Evolutionary conservation across 2,797 vertebrate species (phyloP).

Genomic region (Rallus crepitans): DNA sequence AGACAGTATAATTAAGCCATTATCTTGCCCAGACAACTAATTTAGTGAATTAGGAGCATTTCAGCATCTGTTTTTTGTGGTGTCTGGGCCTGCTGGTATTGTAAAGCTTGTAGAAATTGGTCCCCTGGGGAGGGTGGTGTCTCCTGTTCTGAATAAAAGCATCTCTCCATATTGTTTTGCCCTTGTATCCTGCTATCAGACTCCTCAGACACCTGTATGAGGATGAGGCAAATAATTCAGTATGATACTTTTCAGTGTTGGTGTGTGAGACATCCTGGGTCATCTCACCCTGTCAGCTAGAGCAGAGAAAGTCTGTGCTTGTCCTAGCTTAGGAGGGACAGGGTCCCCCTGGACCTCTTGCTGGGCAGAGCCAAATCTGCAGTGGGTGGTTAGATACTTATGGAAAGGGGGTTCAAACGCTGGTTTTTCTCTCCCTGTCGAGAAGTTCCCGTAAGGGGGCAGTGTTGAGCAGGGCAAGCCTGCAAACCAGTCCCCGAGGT

Average conservation of each 20-base stretch:
- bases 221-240: background rate
- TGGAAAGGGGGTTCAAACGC: background rate
- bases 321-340: background rate
- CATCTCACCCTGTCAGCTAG: background rate
- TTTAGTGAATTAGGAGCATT: background rate
- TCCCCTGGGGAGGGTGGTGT: background rate
- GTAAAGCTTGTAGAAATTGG: background rate
- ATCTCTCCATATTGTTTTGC: rapidly evolving
- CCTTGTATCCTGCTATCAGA: background rate
- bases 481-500: rapidly evolving
- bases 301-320: background rate
- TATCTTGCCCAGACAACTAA: background rate
- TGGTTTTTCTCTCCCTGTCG: background rate
- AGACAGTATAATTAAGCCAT: background rate
- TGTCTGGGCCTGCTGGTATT: background rate
- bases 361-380: background rate
- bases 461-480: background rate
- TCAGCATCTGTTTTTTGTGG: background rate
- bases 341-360: background rate
- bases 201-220: background rate
- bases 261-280: too few relatives aligned
- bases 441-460: background rate
- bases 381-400: rapidly evolving
- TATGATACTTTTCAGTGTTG: rapidly evolving
- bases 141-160: background rate